Evolutionary conservation across 2,888 invertebrate species (phyloP).

Genomic region (Pasiphila rectangulata): DNA sequence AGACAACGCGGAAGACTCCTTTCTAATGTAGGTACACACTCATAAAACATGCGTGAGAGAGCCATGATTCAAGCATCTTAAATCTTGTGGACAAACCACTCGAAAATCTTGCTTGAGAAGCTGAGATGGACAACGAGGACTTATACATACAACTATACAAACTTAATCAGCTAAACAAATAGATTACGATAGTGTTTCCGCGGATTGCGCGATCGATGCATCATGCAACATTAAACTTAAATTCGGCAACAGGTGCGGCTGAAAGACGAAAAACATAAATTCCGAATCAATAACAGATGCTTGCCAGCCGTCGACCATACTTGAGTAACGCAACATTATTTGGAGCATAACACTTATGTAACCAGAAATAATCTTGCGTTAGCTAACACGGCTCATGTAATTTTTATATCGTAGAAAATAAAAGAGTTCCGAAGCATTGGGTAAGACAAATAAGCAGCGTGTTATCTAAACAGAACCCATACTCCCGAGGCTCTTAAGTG

Average conservation of each 20-base stretch:
- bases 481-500: slow-evolving; percentile 62
- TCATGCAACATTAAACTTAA: slow-evolving; percentile 55
- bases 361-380: slow-evolving; percentile 53
- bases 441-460: slow-evolving; percentile 62
- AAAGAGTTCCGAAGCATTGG: slow-evolving; percentile 46
- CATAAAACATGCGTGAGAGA: slow-evolving; percentile 58
- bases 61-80: slow-evolving; percentile 51
- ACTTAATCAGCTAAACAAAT: slow-evolving; percentile 60
- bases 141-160: slow-evolving; percentile 52
- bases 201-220: slow-evolving; percentile 39
- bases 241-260: slow-evolving; percentile 65
- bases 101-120: slow-evolving; percentile 42
- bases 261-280: slow-evolving; percentile 74
- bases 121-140: slow-evolving; percentile 51
- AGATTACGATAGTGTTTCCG: slow-evolving; percentile 42
- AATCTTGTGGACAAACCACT: slow-evolving; percentile 66
- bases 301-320: slow-evolving; percentile 61
- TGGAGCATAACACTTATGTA: slow-evolving; percentile 59
- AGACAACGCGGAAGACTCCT: slow-evolving; percentile 58
- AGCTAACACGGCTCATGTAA: slow-evolving; percentile 39
- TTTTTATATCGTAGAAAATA: slow-evolving; percentile 40
- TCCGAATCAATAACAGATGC: slow-evolving; percentile 73
- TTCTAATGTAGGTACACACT: slow-evolving; percentile 35
- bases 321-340: slow-evolving; percentile 59
- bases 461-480: slow-evolving; percentile 66